A percentile compares a stretch with the other conserved stretches of the same genome.
These are phyloP conservation scores for Porites evermanni DNA, from an alignment of 92 coral and sea anemone genomes.

Conservation along the genomic window DNA sequence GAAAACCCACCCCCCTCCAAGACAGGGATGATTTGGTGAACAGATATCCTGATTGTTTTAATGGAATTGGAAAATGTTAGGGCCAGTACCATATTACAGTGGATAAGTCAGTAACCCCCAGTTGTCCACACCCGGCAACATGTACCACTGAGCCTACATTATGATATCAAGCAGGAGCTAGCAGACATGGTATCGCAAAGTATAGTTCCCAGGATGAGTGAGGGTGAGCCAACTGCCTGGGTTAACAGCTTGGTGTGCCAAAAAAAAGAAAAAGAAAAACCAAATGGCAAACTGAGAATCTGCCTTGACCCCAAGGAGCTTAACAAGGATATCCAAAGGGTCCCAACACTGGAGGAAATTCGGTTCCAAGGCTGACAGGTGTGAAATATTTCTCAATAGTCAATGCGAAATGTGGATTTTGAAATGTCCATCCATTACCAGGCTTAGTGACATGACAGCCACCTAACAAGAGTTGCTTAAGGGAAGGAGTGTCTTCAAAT, in stretches of 20 bases:
- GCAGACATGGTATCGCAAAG: background rate
- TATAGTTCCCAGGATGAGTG: slow-evolving; percentile 46
- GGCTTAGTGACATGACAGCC: slow-evolving; percentile 69
- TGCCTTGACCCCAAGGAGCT: too few species aligned
- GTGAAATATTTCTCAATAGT: too few species aligned
- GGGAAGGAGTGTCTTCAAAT: background rate
- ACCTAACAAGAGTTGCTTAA: slow-evolving; percentile 66
- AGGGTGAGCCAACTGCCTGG: slow-evolving; percentile 63
- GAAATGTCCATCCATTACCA: slow-evolving; percentile 57
- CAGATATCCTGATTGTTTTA: slow-evolving; percentile 51
- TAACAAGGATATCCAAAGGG: too few species aligned
- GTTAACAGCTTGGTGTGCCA: slow-evolving; percentile 64
- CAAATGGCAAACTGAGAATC: too few species aligned
- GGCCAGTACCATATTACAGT: slow-evolving; percentile 70
- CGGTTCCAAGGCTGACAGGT: too few species aligned
- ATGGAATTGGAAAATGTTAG: slow-evolving; percentile 67
- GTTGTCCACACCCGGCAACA: slow-evolving; percentile 59
- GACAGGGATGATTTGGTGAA: slow-evolving; percentile 34
- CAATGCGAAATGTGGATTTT: too few species aligned
- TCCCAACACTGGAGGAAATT: too few species aligned
- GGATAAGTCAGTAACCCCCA: slow-evolving; percentile 51
- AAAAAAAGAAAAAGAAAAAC: slow-evolving; percentile 40
- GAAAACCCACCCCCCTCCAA: too few species aligned
- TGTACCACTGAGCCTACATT: slow-evolving; percentile 29
- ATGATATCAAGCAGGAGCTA: slow-evolving; percentile 30